Evolutionary conservation across 2,888 invertebrate genomes (phyloP).

Genomic region (Caenorhabditis uteleia): DNA sequence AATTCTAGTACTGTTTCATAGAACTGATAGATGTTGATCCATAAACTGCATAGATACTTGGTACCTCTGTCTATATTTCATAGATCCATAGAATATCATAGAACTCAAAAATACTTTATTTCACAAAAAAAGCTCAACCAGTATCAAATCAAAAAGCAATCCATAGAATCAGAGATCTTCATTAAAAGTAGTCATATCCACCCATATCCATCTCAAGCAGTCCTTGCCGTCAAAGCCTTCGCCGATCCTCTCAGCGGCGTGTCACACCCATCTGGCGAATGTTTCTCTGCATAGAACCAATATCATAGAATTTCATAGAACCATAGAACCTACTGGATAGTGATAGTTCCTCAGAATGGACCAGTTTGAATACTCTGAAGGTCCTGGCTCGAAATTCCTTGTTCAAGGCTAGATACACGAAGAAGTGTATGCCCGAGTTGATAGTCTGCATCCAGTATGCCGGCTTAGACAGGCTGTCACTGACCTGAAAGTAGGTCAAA

Average conservation of each 20-base stretch:
- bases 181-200: too few relatives aligned
- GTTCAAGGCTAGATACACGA: conserved; percentile 53
- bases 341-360: conserved; percentile 36
- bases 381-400: conserved; percentile 46
- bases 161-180: too few relatives aligned
- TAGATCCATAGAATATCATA: too few relatives aligned
- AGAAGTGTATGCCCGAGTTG: conserved; percentile 55
- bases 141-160: too few relatives aligned
- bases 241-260: conserved; percentile 35
- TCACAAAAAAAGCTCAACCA: too few relatives aligned
- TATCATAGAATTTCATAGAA: neutral
- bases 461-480: conserved; percentile 53
- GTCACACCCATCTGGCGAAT: conserved; percentile 32
- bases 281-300: conserved; percentile 15
- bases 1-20: too few relatives aligned
- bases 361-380: conserved; percentile 28
- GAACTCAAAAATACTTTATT: too few relatives aligned
- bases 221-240: conserved; percentile 23
- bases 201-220: conserved; percentile 5
- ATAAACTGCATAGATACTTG: too few relatives aligned
- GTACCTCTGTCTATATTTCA: too few relatives aligned
- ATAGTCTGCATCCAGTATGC: conserved; percentile 57
- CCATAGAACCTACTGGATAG: conserved; percentile 24
- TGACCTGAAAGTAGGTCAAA: conserved; percentile 52
- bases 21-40: too few relatives aligned